These are phyloP conservation scores for Luscinia megarhynchos DNA, from an alignment of 2,797 vertebrate genomes.

Conservation along the genomic window DNA sequence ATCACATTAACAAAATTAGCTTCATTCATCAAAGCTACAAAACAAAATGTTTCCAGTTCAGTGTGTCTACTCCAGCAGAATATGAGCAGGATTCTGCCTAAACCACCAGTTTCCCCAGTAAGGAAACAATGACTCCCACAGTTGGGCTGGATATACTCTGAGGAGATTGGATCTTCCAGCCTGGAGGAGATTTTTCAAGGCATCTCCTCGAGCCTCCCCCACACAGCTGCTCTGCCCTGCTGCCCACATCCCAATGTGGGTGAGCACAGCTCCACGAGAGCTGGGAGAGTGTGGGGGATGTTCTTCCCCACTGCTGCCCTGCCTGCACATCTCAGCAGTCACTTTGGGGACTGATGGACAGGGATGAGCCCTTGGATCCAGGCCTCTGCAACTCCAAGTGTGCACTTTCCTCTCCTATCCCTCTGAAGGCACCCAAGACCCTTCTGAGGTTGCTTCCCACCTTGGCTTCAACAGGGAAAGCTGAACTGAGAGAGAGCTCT, in stretches of 20 bases:
- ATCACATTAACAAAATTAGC: not conserved
- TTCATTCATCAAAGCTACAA: not conserved
- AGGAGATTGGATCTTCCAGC: not conserved
- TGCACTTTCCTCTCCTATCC: not conserved
- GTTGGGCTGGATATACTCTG: not conserved
- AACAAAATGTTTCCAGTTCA: not conserved
- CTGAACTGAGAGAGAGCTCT: not conserved
- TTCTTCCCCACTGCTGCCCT: not conserved
- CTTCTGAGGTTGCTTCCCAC: not conserved
- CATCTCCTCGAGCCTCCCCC: not conserved
- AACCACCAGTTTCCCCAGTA: not conserved
- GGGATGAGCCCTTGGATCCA: not conserved
- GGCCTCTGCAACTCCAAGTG: not conserved
- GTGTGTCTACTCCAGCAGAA: fast-evolving
- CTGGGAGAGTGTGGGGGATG: not conserved
- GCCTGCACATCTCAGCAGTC: not conserved
- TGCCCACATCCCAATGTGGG: not conserved
- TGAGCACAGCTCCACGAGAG: not conserved
- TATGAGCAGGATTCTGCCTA: not conserved
- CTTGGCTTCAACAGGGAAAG: fast-evolving
- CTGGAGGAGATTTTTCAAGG: not conserved
- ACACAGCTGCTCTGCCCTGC: not conserved
- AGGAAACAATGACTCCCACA: not conserved
- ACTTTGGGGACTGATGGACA: not conserved
- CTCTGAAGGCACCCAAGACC: not conserved